These are phyloP conservation scores for Acanthosoma haemorrhoidale DNA, from an alignment of 2,888 invertebrate genomes.

Conservation along the genomic window DNA sequence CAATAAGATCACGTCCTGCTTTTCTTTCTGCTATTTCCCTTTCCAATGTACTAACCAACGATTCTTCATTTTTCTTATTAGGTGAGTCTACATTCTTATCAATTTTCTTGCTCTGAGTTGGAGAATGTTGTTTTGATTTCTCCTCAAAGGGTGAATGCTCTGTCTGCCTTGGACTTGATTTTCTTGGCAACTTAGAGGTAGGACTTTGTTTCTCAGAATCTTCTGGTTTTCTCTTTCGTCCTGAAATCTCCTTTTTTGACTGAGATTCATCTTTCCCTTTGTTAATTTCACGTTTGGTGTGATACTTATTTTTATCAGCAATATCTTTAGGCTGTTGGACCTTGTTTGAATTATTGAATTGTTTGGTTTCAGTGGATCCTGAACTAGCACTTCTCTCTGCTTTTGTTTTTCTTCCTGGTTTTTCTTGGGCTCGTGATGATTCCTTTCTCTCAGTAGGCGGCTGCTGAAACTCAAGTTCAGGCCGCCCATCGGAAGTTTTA, in stretches of 20 bases:
- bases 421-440: slow-evolving; percentile 51
- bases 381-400: slow-evolving; percentile 50
- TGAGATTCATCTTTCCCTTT: slow-evolving; percentile 17
- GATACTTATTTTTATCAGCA: slow-evolving; percentile 35
- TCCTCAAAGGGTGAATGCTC: slow-evolving; percentile 41
- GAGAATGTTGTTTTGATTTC: slow-evolving; percentile 41
- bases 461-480: slow-evolving; percentile 65
- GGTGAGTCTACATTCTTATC: slow-evolving; percentile 52
- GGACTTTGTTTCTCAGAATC: slow-evolving; percentile 40
- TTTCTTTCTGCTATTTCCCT: slow-evolving; percentile 48
- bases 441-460: slow-evolving; percentile 72
- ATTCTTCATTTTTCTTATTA: slow-evolving; percentile 39
- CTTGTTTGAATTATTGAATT: slow-evolving; percentile 38
- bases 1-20: slow-evolving; percentile 46
- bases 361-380: slow-evolving; percentile 47
- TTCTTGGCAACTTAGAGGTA: slow-evolving; percentile 31
- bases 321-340: slow-evolving; percentile 35
- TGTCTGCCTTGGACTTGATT: slow-evolving; percentile 27
- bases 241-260: slow-evolving; percentile 39
- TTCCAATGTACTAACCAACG: slow-evolving; percentile 44
- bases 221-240: slow-evolving; percentile 49
- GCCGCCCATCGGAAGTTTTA: slow-evolving; percentile 76
- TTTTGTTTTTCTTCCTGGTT: slow-evolving; percentile 40
- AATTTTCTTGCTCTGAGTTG: slow-evolving; percentile 47
- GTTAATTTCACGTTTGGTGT: slow-evolving; percentile 21